Evolutionary conservation across 2,888 invertebrate genomes (phyloP).

Genomic region (Micropterix aruncella): DNA sequence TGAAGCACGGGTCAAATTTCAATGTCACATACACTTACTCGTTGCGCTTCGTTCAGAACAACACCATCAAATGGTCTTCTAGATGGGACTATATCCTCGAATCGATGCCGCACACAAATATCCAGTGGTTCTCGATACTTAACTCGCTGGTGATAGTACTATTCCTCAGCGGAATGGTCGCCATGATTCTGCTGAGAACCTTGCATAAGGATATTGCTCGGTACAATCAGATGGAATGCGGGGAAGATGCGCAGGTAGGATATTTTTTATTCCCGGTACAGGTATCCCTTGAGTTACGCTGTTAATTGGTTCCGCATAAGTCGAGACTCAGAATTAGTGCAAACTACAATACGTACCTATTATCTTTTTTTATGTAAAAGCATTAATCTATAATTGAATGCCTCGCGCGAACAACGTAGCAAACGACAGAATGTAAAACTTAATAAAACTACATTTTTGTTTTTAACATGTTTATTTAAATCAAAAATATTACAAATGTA

Average conservation of each 20-base stretch:
- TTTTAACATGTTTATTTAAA: no score
- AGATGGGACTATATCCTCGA: slow-evolving; percentile 99
- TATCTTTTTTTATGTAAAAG: no score
- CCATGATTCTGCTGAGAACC: slow-evolving; percentile 95
- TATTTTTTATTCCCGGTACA: background rate
- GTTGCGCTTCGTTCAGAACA: slow-evolving; percentile 64
- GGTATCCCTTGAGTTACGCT: no score
- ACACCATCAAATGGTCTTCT: slow-evolving; percentile 92
- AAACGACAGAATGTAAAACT: no score
- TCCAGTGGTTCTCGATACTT: slow-evolving; percentile 98
- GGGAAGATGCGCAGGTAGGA: slow-evolving; percentile 84
- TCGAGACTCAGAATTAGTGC: no score
- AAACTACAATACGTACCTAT: no score
- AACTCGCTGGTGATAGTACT: slow-evolving; percentile 95
- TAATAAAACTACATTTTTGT: no score
- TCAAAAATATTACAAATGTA: no score
- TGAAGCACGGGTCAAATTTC: slow-evolving; percentile 33
- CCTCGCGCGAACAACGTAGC: no score
- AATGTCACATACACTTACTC: slow-evolving; percentile 77
- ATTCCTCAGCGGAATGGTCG: slow-evolving; percentile 98
- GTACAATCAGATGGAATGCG: slow-evolving; percentile 90
- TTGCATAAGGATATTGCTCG: slow-evolving; percentile 97
- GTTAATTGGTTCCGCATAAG: no score
- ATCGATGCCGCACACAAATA: slow-evolving; percentile 96
- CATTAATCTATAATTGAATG: no score